Conservation (phyloP, 1,140 invertebrate species). For the Prorops nasuta region DNA sequence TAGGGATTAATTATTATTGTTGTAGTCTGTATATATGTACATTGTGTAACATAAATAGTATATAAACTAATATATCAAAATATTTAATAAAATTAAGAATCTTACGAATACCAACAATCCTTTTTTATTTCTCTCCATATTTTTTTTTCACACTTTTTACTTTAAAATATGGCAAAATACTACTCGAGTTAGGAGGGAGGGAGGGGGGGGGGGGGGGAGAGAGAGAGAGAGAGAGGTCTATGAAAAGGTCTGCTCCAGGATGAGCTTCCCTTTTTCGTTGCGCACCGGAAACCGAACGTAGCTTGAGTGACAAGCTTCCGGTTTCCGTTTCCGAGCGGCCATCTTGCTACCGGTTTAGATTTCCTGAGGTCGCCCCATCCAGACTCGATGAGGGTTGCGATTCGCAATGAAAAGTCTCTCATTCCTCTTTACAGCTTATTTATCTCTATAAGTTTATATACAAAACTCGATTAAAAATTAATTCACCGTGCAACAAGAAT, state of each 20-base stretch:
- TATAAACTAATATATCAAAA: conserved; percentile 54
- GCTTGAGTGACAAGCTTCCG: conserved; percentile 57
- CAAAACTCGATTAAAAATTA: no score
- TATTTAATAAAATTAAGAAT: conserved; percentile 44
- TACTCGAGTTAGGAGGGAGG: no score
- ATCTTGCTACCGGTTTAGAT: conserved; percentile 57
- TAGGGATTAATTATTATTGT: not conserved
- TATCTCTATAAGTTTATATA: no score
- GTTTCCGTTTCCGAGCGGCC: conserved; percentile 57
- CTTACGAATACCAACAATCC: not conserved
- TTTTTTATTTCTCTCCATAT: not conserved
- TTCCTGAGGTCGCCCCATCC: conserved; percentile 42
- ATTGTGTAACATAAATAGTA: conserved; percentile 55
- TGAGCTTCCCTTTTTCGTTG: conserved; percentile 42
- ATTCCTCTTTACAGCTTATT: no score
- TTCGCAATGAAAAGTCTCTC: no score
- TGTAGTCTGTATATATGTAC: conserved; percentile 55
- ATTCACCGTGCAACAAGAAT: no score
- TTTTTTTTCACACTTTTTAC: not conserved
- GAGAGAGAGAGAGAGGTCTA: no score
- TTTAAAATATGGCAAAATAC: conserved; percentile 10
- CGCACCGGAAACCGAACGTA: conserved; percentile 46
- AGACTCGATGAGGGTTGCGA: conserved; percentile 16
- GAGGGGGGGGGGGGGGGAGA: no score
- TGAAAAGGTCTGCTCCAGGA: no score